Evolutionary conservation across 2,797 vertebrate genomes (phyloP).

Genomic region (Argya squamiceps): DNA sequence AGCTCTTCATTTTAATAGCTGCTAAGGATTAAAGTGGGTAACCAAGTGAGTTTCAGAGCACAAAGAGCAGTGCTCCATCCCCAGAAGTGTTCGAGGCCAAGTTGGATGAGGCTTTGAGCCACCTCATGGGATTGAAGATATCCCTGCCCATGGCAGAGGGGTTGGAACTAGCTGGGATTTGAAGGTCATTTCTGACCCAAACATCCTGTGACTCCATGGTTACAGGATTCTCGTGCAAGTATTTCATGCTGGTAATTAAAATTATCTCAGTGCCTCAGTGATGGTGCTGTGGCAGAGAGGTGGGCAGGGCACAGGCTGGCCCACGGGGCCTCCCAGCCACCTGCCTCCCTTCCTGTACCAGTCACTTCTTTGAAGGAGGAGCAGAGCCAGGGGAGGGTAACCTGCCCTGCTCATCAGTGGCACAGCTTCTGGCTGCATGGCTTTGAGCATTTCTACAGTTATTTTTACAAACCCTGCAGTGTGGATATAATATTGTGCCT

Average conservation of each 20-base stretch:
- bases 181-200: background rate
- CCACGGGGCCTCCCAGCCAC: fast-evolving
- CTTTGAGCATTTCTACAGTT: background rate
- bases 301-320: background rate
- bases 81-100: background rate
- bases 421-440: background rate
- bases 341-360: background rate
- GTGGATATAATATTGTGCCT: background rate
- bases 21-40: background rate
- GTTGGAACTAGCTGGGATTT: background rate
- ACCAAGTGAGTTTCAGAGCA: background rate
- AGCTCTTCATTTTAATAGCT: background rate
- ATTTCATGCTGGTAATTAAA: background rate
- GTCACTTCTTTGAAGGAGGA: background rate
- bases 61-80: background rate
- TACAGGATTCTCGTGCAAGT: background rate
- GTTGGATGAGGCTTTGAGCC: background rate
- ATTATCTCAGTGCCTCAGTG: fast-evolving
- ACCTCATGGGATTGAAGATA: background rate
- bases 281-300: background rate
- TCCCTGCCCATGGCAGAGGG: background rate
- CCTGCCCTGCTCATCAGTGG: background rate
- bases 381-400: background rate
- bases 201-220: background rate
- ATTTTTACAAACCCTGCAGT: background rate